These are phyloP conservation scores for Dunckerocampus dactyliophorus DNA, from an alignment of 2,113 vertebrate species.

Conservation along the genomic window DNA sequence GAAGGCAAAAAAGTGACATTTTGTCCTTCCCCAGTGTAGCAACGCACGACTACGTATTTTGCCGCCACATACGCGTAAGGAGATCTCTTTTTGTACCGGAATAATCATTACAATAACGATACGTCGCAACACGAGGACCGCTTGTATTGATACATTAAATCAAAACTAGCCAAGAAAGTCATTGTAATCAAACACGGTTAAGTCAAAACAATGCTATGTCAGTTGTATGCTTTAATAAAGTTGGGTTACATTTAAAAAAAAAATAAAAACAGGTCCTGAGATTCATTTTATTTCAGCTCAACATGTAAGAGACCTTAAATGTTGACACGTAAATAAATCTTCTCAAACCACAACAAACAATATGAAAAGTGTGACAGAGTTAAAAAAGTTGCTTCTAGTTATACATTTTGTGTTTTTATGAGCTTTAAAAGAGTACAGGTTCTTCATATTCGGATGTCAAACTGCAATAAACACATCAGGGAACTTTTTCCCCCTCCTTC, in stretches of 20 bases:
- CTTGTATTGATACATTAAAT: too few species aligned
- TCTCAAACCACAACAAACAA: not conserved
- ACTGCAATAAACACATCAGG: not conserved
- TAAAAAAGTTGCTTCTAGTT: not conserved
- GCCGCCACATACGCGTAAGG: too few species aligned
- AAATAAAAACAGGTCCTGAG: not conserved
- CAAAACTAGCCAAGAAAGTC: not conserved
- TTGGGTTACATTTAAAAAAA: too few species aligned
- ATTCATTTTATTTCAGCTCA: slow-evolving; percentile 3
- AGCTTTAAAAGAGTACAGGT: not conserved
- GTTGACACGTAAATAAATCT: not conserved
- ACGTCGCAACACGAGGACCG: too few species aligned
- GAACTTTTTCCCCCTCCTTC: not conserved
- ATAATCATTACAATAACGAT: too few species aligned
- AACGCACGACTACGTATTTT: too few species aligned
- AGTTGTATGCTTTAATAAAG: not conserved
- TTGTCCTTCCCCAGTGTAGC: too few species aligned
- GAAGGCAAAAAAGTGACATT: too few species aligned
- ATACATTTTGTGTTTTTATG: too few species aligned
- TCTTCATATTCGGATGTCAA: not conserved
- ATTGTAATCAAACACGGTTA: not conserved
- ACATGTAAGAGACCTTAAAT: not conserved
- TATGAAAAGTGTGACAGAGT: not conserved
- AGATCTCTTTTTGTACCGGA: too few species aligned
- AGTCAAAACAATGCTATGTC: not conserved